These are phyloP conservation scores for Salpingus planirostris DNA, from an alignment of 2,888 invertebrate genomes.

Conservation along the genomic window DNA sequence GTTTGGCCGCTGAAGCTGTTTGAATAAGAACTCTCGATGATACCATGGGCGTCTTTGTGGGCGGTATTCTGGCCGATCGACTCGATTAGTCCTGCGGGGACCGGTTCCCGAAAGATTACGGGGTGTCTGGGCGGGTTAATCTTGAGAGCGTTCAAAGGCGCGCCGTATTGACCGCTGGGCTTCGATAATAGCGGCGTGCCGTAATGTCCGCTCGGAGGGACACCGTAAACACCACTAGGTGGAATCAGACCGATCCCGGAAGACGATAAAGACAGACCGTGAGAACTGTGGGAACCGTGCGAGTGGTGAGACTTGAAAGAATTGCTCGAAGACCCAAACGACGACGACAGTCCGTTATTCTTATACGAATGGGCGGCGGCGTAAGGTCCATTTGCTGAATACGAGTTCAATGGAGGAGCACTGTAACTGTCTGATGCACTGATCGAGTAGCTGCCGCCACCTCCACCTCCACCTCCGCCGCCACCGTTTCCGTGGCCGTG, in stretches of 20 bases:
- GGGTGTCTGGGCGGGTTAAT: slow-evolving; percentile 50
- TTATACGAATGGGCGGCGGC: slow-evolving; percentile 36
- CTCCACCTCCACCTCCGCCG: slow-evolving; percentile 4
- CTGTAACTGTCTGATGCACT: slow-evolving; percentile 34
- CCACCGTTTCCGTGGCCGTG: slow-evolving; percentile 9
- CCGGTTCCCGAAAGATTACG: slow-evolving; percentile 63
- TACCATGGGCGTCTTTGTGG: slow-evolving; percentile 52
- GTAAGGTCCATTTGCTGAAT: slow-evolving; percentile 36
- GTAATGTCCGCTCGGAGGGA: slow-evolving; percentile 47
- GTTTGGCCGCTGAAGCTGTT: slow-evolving; percentile 34
- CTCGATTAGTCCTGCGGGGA: slow-evolving; percentile 60
- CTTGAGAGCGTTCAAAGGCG: slow-evolving; percentile 35
- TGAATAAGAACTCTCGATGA: slow-evolving; percentile 45
- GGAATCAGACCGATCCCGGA: slow-evolving; percentile 45
- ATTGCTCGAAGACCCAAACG: slow-evolving; percentile 5
- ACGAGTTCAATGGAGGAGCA: slow-evolving; percentile 33
- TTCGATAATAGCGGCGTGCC: slow-evolving; percentile 36
- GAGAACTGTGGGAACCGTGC: slow-evolving; percentile 11
- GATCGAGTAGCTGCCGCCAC: slow-evolving; percentile 9
- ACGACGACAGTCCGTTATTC: slow-evolving; percentile 26
- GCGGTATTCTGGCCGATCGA: slow-evolving; percentile 56
- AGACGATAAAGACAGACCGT: slow-evolving; percentile 19
- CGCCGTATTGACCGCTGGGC: slow-evolving; percentile 27
- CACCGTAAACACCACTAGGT: slow-evolving; percentile 54
- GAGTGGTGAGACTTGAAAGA: slow-evolving; percentile 4